These are phyloP conservation scores for Tachuris rubrigastra DNA, from an alignment of 2,113 vertebrate genomes.

Conservation along the genomic window DNA sequence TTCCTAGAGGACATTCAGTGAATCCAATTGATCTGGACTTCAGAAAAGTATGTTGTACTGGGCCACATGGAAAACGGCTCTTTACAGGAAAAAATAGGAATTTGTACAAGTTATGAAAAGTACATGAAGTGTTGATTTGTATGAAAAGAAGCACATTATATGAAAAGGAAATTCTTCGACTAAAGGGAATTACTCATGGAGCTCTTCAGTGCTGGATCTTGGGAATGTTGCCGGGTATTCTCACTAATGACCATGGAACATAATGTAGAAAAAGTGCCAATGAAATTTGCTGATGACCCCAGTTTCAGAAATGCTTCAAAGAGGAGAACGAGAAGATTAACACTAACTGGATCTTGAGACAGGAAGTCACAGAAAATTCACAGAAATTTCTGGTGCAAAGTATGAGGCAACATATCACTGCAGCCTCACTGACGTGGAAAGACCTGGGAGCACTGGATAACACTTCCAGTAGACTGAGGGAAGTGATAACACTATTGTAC, in stretches of 20 bases:
- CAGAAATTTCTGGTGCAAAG: background rate
- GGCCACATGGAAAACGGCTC: background rate
- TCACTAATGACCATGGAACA: background rate
- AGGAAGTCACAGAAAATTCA: background rate
- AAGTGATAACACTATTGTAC: background rate
- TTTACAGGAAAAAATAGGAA: background rate
- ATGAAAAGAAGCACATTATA: constrained; percentile 5
- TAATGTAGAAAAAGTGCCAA: background rate
- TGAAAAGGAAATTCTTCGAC: constrained; percentile 42
- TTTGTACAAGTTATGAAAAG: background rate
- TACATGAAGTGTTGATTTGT: constrained; percentile 4
- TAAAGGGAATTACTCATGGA: background rate
- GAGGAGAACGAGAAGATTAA: background rate
- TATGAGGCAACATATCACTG: background rate
- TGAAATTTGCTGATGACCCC: background rate
- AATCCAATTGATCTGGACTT: constrained; percentile 16
- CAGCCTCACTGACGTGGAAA: background rate
- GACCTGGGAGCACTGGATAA: background rate
- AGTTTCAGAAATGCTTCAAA: background rate
- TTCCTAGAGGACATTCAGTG: constrained; percentile 30
- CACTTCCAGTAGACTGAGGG: background rate
- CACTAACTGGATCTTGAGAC: background rate
- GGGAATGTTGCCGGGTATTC: background rate
- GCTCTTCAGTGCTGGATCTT: background rate
- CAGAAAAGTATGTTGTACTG: background rate